Conservation (phyloP, 2,797 vertebrate species). For the Artibeus lituratus region DNA sequence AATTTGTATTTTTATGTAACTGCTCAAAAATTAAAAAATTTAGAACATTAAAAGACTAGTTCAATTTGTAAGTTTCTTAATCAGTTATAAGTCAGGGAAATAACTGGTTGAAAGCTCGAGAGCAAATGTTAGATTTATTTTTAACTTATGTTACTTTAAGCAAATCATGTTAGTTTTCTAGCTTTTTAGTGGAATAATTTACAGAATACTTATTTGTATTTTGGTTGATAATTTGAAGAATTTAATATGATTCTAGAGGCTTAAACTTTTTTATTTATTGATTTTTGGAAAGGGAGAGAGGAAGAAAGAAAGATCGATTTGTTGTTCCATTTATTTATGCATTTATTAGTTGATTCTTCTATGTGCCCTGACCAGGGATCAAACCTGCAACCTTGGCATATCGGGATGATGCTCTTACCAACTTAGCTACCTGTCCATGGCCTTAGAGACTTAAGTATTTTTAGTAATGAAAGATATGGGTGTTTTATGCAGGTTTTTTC, state of each 20-base stretch:
- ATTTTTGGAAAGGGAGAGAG: too few species aligned
- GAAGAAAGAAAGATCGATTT: too few species aligned
- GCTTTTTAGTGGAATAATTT: neutral
- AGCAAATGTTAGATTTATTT: conserved; percentile 31
- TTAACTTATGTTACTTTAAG: neutral
- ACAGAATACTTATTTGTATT: neutral
- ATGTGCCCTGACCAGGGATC: too few species aligned
- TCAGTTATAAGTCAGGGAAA: neutral
- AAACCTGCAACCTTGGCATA: too few species aligned
- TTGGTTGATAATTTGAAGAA: conserved; percentile 27
- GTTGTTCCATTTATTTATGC: too few species aligned
- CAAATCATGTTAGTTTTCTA: conserved; percentile 29
- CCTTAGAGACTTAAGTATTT: conserved; percentile 37
- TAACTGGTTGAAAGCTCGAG: conserved; percentile 14
- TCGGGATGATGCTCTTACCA: too few species aligned
- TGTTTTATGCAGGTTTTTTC: neutral
- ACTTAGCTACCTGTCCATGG: too few species aligned
- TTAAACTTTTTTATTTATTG: neutral
- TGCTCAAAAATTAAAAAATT: neutral
- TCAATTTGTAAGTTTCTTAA: neutral
- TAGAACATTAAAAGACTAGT: neutral
- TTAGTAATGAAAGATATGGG: neutral
- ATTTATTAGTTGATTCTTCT: too few species aligned
- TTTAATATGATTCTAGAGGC: conserved; percentile 20
- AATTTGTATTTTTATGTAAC: conserved; percentile 15